These are phyloP conservation scores for Pardalotus punctatus DNA, from an alignment of 2,113 vertebrate genomes.

Conservation along the genomic window DNA sequence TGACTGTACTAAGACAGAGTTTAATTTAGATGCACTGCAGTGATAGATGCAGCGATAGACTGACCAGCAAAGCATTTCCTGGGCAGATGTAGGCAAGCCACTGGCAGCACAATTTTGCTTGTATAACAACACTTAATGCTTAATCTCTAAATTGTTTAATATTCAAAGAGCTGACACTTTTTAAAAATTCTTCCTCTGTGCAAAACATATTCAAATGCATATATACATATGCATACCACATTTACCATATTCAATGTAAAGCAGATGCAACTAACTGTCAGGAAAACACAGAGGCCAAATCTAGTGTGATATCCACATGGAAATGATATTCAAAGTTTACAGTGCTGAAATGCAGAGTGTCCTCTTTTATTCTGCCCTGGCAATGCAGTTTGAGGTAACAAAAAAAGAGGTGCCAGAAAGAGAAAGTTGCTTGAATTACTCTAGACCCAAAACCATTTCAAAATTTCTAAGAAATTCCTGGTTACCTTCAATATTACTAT, in stretches of 20 bases:
- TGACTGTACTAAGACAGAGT: neutral
- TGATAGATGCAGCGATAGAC: neutral
- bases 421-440: neutral
- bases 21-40: neutral
- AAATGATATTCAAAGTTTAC: neutral
- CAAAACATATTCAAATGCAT: neutral
- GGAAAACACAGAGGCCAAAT: neutral
- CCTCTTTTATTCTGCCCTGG: neutral
- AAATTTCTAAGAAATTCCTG: neutral
- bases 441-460: neutral
- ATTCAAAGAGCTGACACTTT: neutral
- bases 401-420: neutral
- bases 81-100: neutral
- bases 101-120: neutral
- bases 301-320: neutral
- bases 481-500: neutral
- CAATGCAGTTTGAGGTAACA: neutral
- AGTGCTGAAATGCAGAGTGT: neutral
- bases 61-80: neutral
- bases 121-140: neutral
- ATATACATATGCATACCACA: neutral
- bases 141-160: neutral
- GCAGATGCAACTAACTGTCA: neutral
- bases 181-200: neutral
- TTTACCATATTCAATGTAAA: neutral